Evolutionary conservation across 2,113 vertebrate genomes (phyloP).

Genomic region (Gorsachius goisagi): DNA sequence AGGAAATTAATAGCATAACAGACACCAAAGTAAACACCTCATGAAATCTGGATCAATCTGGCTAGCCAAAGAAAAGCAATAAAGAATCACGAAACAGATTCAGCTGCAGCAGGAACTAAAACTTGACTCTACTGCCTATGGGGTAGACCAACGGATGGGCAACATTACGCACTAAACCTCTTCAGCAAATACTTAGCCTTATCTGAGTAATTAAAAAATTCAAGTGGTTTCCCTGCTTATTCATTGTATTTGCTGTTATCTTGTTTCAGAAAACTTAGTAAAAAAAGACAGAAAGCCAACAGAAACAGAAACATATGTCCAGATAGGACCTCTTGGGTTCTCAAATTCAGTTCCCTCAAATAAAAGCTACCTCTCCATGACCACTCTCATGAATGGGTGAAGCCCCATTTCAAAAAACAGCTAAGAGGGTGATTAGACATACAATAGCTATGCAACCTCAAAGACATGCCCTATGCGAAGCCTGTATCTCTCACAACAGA

Average conservation of each 20-base stretch:
- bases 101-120: neutral
- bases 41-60: neutral
- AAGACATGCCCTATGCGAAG: neutral
- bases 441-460: neutral
- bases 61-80: neutral
- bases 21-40: slow-evolving; percentile 9
- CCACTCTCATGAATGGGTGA: neutral
- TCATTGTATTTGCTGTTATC: neutral
- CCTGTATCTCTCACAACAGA: neutral
- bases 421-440: neutral
- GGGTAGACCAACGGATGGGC: accelerated
- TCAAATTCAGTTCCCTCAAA: neutral
- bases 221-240: neutral
- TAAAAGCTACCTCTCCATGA: neutral
- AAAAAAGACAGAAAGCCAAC: neutral
- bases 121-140: neutral
- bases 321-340: neutral
- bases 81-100: neutral
- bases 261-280: neutral
- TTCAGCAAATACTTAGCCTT: neutral
- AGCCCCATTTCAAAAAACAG: neutral
- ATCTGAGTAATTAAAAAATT: neutral
- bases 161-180: neutral
- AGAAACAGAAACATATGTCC: neutral
- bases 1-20: slow-evolving; percentile 26